A percentile compares a stretch with the other conserved stretches of the same genome.
Evolutionary conservation across 2,888 invertebrate species (phyloP).

Genomic region (Odontomyia ornata): DNA sequence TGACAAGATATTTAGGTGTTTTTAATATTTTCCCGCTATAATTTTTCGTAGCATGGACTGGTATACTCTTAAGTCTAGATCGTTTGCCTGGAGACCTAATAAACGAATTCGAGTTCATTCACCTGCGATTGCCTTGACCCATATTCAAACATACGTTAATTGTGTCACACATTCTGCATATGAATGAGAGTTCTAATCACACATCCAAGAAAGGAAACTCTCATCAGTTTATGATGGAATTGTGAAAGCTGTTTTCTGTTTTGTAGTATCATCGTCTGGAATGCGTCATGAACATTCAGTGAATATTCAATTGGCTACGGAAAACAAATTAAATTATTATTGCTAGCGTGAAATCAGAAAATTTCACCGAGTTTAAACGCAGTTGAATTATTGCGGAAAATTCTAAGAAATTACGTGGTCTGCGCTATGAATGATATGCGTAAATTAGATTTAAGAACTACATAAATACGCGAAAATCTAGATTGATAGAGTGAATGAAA

Average conservation of each 20-base stretch:
- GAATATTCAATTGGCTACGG: background rate
- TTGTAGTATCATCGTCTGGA: background rate
- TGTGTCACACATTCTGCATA: slow-evolving; percentile 4
- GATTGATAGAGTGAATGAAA: too few species aligned
- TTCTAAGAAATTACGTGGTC: background rate
- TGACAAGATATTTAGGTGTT: background rate
- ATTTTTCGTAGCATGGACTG: background rate
- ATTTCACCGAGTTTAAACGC: slow-evolving; percentile 4
- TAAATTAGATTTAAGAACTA: too few species aligned
- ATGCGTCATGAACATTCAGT: slow-evolving; percentile 7
- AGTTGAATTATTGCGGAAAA: background rate
- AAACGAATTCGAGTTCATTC: slow-evolving; percentile 33
- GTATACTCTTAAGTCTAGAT: background rate
- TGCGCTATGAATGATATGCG: too few species aligned
- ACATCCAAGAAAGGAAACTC: background rate
- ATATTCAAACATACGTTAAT: slow-evolving; percentile 4
- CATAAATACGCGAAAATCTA: too few species aligned
- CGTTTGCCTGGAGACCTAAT: slow-evolving; percentile 20
- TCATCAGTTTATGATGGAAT: slow-evolving; percentile 6
- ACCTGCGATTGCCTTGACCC: slow-evolving; percentile 42
- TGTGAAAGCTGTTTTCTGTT: slow-evolving; percentile 17
- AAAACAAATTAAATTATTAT: background rate
- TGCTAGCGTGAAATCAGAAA: slow-evolving; percentile 10
- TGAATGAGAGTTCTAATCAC: background rate
- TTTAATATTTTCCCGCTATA: background rate